phyloP scores from a whole-genome alignment of 2,888 invertebrate species.

The Idaea dimidiata region DNA sequence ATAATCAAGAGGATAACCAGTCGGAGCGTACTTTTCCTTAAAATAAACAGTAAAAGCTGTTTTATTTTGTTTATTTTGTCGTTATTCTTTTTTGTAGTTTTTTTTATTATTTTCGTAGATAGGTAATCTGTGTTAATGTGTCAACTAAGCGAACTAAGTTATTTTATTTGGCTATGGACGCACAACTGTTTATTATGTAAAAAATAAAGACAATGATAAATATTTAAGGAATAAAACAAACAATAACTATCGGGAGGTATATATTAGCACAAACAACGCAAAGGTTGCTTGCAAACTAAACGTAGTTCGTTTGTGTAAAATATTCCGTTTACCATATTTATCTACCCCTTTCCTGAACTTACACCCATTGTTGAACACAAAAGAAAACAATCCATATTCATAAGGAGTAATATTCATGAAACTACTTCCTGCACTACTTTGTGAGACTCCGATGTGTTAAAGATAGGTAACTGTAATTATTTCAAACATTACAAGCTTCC shows the following conservation, averaged over 20 bases:
- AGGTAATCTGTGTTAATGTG: no score
- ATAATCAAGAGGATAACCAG: no score
- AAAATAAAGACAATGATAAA: no score
- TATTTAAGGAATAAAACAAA: no score
- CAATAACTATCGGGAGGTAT: not conserved
- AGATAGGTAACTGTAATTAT: conserved; percentile 22
- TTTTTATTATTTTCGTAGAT: no score
- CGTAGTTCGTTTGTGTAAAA: conserved; percentile 24
- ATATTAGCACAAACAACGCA: not conserved
- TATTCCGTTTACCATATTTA: conserved; percentile 46
- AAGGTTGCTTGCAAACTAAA: not conserved
- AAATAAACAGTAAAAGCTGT: no score
- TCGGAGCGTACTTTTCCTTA: no score
- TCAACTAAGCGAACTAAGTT: no score
- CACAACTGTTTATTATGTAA: no score
- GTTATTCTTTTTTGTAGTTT: no score
- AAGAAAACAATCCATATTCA: conserved; percentile 51
- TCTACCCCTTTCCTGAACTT: conserved; percentile 35
- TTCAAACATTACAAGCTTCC: conserved; percentile 14
- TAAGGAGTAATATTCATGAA: conserved; percentile 42
- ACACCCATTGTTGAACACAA: conserved; percentile 30
- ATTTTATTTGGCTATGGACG: no score
- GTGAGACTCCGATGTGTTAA: conserved; percentile 21
- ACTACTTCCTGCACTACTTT: conserved; percentile 30
- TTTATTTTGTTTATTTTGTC: no score